A percentile compares a stretch with the other conserved stretches of the same genome.
Evolutionary conservation across 53 echinoderm and acorn worm species (phyloP).

Genomic region (Astropecten irregularis): DNA sequence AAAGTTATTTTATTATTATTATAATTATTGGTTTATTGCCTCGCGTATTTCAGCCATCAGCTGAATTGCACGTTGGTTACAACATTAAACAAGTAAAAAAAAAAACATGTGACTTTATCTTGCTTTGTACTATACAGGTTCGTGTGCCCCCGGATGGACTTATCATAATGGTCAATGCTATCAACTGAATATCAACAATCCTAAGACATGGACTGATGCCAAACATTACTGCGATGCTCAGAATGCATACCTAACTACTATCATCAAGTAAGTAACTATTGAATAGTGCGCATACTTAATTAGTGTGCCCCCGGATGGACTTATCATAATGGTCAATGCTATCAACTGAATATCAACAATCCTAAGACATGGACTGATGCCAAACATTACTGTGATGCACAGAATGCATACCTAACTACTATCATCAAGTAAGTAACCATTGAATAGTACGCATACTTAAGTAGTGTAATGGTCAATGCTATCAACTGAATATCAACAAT

Average conservation of each 20-base stretch:
- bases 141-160: slow-evolving; percentile 78
- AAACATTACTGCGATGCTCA: slow-evolving; percentile 82
- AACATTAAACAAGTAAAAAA: no score
- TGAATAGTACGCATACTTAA: no score
- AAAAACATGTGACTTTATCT: no score
- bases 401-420: slow-evolving; percentile 62
- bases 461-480: slow-evolving; percentile 82
- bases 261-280: slow-evolving; percentile 20
- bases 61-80: no score
- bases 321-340: slow-evolving; percentile 71
- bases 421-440: slow-evolving; percentile 27
- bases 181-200: slow-evolving; percentile 64
- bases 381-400: slow-evolving; percentile 79
- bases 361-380: slow-evolving; percentile 66
- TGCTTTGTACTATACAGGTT: no score
- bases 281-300: no score
- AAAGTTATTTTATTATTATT: not conserved
- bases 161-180: slow-evolving; percentile 74
- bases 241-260: slow-evolving; percentile 59
- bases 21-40: not conserved
- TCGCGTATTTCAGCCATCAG: no score
- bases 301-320: slow-evolving; percentile 81
- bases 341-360: slow-evolving; percentile 67
- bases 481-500: slow-evolving; percentile 67
- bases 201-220: slow-evolving; percentile 65